These are phyloP conservation scores for Drosophila antonietae DNA, from an alignment of 2,888 invertebrate genomes.

Conservation along the genomic window DNA sequence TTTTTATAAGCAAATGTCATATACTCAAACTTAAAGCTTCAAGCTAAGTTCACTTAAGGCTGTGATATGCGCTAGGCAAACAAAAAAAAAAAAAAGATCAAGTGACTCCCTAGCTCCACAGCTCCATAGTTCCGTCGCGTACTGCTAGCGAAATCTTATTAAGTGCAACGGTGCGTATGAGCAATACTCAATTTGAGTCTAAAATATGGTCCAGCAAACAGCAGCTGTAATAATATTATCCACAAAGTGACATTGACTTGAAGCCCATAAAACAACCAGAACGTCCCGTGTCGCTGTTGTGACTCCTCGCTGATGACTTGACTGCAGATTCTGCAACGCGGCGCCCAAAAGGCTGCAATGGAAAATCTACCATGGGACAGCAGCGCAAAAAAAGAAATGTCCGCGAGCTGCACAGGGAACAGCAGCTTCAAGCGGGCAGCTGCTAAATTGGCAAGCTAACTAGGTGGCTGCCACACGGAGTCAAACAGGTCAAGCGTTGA, in stretches of 20 bases:
- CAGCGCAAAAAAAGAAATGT: neutral
- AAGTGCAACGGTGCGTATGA: conserved; percentile 71
- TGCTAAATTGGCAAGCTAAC: conserved; percentile 45
- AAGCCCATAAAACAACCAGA: conserved; percentile 20
- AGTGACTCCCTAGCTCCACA: neutral
- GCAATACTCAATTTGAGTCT: conserved; percentile 62
- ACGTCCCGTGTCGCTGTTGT: neutral
- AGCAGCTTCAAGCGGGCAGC: conserved; percentile 35
- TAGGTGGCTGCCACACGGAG: neutral
- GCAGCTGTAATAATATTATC: conserved; percentile 37
- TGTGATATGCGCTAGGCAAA: no score
- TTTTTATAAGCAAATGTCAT: no score
- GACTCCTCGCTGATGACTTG: conserved; percentile 38
- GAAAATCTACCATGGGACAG: conserved; percentile 45
- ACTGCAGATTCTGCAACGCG: conserved; percentile 44
- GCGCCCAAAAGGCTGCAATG: conserved; percentile 57
- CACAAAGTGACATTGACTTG: conserved; percentile 11
- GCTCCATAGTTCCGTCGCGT: neutral
- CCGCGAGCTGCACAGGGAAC: conserved; percentile 10
- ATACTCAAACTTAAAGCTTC: no score
- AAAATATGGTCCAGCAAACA: conserved; percentile 33
- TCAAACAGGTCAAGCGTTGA: conserved; percentile 50
- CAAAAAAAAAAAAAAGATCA: no score
- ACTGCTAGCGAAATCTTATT: conserved; percentile 45
- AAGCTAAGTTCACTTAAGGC: no score